Conservation (phyloP, 2,888 invertebrate genomes). For the Drosophila histrio region DNA sequence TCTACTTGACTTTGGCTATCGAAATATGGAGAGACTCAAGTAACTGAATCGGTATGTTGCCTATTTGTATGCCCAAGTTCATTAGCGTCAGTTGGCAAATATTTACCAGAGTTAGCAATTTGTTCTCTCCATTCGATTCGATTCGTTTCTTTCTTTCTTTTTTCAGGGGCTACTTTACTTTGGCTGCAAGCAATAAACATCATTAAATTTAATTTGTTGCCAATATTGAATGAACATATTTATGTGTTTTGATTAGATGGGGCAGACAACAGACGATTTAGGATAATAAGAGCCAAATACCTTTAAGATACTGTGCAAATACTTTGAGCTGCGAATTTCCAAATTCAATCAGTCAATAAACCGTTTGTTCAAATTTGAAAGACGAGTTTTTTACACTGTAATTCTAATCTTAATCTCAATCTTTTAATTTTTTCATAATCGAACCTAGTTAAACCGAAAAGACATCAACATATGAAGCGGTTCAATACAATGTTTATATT, state of each 20-base stretch:
- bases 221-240: constrained; percentile 68
- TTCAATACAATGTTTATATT: too few species aligned
- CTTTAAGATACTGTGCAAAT: background rate
- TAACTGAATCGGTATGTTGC: constrained; percentile 25
- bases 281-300: background rate
- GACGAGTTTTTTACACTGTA: too few species aligned
- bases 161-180: constrained; percentile 29
- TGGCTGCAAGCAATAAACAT: constrained; percentile 68
- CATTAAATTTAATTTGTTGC: constrained; percentile 78
- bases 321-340: too few species aligned
- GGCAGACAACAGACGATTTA: background rate
- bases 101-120: constrained; percentile 70
- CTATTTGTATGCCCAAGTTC: constrained; percentile 75
- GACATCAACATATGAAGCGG: too few species aligned
- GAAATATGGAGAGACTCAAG: background rate
- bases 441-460: too few species aligned
- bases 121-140: constrained; percentile 18
- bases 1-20: constrained; percentile 13
- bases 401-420: too few species aligned
- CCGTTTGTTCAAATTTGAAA: too few species aligned
- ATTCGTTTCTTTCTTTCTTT: background rate
- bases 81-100: constrained; percentile 79
- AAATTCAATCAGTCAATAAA: too few species aligned
- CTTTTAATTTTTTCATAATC: too few species aligned
- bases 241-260: constrained; percentile 4